Percentiles rank a stretch among this genome's conserved stretches.
Evolutionary conservation across 2,797 vertebrate genomes (phyloP).

Genomic region (Myripristis murdjan): DNA sequence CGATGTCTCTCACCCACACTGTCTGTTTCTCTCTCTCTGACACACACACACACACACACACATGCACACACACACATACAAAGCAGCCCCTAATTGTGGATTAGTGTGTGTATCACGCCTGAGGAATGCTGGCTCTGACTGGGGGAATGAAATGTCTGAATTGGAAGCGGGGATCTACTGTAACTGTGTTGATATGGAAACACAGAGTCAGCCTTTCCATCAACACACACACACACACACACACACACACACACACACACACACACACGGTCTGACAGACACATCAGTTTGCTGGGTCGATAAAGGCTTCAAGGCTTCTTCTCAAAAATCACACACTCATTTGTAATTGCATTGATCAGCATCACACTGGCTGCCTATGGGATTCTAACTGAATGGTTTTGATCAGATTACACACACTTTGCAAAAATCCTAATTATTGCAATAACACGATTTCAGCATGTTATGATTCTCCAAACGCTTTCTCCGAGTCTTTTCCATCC

Average conservation of each 20-base stretch:
- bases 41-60: no score
- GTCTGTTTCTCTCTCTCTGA: not conserved
- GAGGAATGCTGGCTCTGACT: not conserved
- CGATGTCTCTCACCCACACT: not conserved
- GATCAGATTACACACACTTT: no score
- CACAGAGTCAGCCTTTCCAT: conserved; percentile 20
- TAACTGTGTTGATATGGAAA: conserved; percentile 8
- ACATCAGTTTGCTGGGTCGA: no score
- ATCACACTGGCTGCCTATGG: no score
- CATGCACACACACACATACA: not conserved
- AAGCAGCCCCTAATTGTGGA: not conserved
- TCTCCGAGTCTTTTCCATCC: no score
- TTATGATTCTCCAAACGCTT: no score
- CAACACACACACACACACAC: conserved; percentile 5
- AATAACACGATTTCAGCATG: no score
- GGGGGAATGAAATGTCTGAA: conserved; percentile 5
- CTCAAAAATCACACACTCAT: no score
- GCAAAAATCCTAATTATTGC: no score
- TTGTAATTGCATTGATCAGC: no score
- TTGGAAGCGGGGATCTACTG: not conserved
- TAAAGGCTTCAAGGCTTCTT: no score
- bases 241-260: conserved; percentile 15
- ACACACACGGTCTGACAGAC: conserved; percentile 21
- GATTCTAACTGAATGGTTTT: no score
- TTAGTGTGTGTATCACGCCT: not conserved